phyloP scores from a whole-genome alignment of 2,797 vertebrate species.

The Falco rusticolus region DNA sequence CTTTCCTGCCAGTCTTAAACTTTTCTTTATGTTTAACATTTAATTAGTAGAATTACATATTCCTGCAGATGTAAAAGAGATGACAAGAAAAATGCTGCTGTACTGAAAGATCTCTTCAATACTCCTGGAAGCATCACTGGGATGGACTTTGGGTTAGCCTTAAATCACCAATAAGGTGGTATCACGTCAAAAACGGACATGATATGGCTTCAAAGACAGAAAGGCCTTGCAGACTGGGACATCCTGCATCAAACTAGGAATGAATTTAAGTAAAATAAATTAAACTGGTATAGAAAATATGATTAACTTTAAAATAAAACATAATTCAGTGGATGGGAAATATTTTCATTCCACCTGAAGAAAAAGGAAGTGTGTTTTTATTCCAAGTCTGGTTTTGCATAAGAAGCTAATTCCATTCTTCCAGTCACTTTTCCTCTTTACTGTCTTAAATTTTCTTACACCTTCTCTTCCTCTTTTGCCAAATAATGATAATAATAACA shows the following conservation, averaged over 20 bases:
- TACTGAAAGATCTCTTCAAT: neutral
- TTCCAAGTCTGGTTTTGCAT: neutral
- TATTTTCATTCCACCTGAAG: neutral
- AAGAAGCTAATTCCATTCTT: neutral
- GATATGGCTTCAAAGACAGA: neutral
- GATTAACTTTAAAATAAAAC: neutral
- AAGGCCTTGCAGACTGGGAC: neutral
- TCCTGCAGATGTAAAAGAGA: neutral
- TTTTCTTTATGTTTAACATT: neutral
- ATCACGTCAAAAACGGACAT: neutral
- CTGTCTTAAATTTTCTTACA: neutral
- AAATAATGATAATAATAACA: neutral
- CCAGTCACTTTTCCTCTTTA: neutral
- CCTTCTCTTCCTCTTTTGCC: neutral
- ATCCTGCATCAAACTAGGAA: neutral
- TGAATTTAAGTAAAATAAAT: neutral
- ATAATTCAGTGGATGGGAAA: neutral
- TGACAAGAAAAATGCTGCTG: neutral
- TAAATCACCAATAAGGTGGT: neutral
- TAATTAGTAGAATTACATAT: slow-evolving; percentile 23
- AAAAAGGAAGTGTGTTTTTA: neutral
- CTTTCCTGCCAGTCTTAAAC: neutral
- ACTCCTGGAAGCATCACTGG: neutral
- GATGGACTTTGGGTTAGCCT: neutral
- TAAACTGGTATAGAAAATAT: neutral